Conservation (phyloP, 2,888 invertebrate genomes). For the Apotomis turbidana region DNA sequence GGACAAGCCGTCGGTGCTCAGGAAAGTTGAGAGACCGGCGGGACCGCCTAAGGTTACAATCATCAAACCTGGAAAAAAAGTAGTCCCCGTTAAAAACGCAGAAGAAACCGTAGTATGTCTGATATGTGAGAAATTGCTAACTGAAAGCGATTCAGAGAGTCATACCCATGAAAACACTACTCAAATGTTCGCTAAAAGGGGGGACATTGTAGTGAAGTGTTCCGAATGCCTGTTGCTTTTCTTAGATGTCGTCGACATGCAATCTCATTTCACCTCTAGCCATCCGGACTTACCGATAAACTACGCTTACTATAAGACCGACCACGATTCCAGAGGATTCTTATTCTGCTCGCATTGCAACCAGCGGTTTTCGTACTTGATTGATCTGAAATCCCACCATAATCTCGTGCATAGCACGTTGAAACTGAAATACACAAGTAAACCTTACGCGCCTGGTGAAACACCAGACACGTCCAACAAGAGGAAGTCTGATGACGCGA, state of each 20-base stretch:
- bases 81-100: conserved; percentile 7
- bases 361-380: conserved; percentile 53
- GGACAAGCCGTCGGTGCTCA: conserved; percentile 43
- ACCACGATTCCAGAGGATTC: conserved; percentile 50
- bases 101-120: conserved; percentile 58
- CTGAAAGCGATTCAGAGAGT: conserved; percentile 45
- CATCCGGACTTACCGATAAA: conserved; percentile 57
- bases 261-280: conserved; percentile 62
- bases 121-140: conserved; percentile 60
- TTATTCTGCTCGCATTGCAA: conserved; percentile 56
- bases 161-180: conserved; percentile 59
- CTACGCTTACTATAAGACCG: conserved; percentile 60
- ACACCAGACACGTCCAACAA: neutral
- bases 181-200: conserved; percentile 61
- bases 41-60: conserved; percentile 44
- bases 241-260: conserved; percentile 55
- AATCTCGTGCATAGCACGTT: conserved; percentile 51
- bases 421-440: conserved; percentile 50
- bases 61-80: conserved; percentile 42
- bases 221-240: conserved; percentile 68
- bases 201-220: conserved; percentile 74
- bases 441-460: conserved; percentile 21
- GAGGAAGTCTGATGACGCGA: conserved; percentile 44
- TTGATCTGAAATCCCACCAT: conserved; percentile 60
- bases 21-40: conserved; percentile 49